Conservation (phyloP, 1,140 invertebrate genomes). For the Drosophila murphyi region DNA sequence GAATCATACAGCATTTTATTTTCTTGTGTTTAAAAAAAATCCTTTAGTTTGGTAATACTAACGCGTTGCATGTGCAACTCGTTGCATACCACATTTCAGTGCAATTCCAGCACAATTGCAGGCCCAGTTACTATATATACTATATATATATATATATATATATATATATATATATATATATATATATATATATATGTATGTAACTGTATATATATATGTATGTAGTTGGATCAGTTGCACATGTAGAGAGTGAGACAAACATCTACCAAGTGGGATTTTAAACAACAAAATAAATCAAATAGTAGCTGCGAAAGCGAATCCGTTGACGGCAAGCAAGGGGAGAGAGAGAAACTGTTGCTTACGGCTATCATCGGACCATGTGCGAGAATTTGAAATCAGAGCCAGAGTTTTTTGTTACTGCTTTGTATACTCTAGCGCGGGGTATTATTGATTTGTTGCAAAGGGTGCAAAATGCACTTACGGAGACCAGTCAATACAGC, state of each 20-base stretch:
- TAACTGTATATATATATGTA: too few relatives aligned
- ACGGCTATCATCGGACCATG: constrained; percentile 33
- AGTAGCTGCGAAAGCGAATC: constrained; percentile 35
- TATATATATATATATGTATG: too few relatives aligned
- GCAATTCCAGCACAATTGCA: constrained; percentile 25
- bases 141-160: too few relatives aligned
- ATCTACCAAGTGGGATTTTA: constrained; percentile 12
- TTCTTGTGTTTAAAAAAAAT: too few relatives aligned
- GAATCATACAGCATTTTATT: too few relatives aligned
- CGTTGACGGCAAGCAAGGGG: constrained; percentile 5
- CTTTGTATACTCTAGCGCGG: background rate
- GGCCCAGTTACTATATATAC: constrained; percentile 22
- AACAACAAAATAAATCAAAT: background rate
- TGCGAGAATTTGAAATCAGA: constrained; percentile 50
- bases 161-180: too few relatives aligned
- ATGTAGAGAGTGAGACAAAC: constrained; percentile 18
- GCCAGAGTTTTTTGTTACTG: background rate
- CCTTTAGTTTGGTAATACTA: background rate
- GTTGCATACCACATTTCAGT: background rate
- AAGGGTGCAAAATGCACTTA: too few relatives aligned
- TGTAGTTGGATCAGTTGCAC: constrained; percentile 13
- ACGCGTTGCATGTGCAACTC: background rate
- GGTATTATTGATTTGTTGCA: too few relatives aligned
- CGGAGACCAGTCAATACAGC: too few relatives aligned
- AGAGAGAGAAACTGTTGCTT: constrained; percentile 23